A percentile compares a stretch with the other conserved stretches of the same genome.
Conservation (phyloP, 2,888 invertebrate genomes). For the Drosophila borborema region DNA sequence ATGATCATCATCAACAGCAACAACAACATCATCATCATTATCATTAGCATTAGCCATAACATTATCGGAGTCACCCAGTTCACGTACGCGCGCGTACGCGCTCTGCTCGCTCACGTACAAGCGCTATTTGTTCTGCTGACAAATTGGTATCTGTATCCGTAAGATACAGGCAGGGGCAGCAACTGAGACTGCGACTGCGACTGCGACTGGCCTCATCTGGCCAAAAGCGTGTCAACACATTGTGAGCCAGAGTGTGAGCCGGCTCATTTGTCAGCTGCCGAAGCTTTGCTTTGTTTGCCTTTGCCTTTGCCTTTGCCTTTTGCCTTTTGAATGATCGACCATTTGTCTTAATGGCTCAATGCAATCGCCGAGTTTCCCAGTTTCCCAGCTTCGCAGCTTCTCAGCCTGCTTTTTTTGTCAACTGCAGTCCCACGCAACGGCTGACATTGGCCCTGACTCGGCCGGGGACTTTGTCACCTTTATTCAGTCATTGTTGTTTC, state of each 20-base stretch:
- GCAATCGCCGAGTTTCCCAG: constrained; percentile 49
- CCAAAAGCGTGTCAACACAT: constrained; percentile 78
- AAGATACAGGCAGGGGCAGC: constrained; percentile 21
- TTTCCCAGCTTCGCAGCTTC: constrained; percentile 44
- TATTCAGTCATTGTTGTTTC: constrained; percentile 28
- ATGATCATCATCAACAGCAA: constrained; percentile 21
- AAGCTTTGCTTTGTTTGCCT: constrained; percentile 62
- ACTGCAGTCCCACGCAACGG: constrained; percentile 72
- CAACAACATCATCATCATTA: constrained; percentile 19
- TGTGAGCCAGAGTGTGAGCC: constrained; percentile 59
- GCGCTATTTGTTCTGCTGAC: constrained; percentile 75
- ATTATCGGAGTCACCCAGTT: constrained; percentile 70
- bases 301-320: constrained; percentile 2
- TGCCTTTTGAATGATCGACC: constrained; percentile 54
- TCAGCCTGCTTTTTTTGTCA: constrained; percentile 4
- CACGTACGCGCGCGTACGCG: constrained; percentile 69
- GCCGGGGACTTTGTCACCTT: constrained; percentile 68
- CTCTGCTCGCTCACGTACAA: constrained; percentile 69
- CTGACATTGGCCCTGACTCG: constrained; percentile 50
- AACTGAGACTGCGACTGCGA: neutral
- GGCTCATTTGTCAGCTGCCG: constrained; percentile 71
- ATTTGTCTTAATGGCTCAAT: constrained; percentile 79
- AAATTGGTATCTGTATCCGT: constrained; percentile 71
- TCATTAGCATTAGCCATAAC: constrained; percentile 18
- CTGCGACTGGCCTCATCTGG: constrained; percentile 18